Evolutionary conservation across 1,140 invertebrate species (phyloP).

Genomic region (Pissodes strobi): DNA sequence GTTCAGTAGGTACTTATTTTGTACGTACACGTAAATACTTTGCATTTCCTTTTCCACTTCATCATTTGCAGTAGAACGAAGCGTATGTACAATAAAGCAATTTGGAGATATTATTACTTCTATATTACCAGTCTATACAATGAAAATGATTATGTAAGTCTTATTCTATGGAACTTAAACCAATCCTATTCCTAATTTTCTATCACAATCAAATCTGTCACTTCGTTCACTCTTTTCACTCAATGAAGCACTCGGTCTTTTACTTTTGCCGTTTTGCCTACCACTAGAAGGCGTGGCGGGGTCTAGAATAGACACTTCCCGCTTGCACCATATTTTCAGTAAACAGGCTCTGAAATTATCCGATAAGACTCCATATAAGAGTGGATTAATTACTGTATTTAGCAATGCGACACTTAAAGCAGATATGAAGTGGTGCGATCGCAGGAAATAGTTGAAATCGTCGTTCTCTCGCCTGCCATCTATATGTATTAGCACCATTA

Average conservation of each 20-base stretch:
- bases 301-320: constrained; percentile 11
- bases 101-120: too few relatives aligned
- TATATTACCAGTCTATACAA: constrained; percentile 15
- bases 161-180: constrained; percentile 10
- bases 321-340: constrained; percentile 52
- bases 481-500: constrained; percentile 63
- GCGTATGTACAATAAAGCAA: too few relatives aligned
- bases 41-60: too few relatives aligned
- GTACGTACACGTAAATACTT: too few relatives aligned
- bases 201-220: constrained; percentile 5
- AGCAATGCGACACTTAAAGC: constrained; percentile 66
- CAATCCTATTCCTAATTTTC: constrained; percentile 17
- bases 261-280: constrained; percentile 27
- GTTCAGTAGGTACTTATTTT: too few relatives aligned
- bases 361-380: constrained; percentile 78
- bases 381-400: constrained; percentile 77
- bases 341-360: constrained; percentile 72
- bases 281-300: constrained; percentile 34
- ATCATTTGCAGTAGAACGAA: too few relatives aligned
- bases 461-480: constrained; percentile 60
- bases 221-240: constrained; percentile 38
- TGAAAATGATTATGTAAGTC: background rate
- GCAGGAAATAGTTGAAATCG: constrained; percentile 60
- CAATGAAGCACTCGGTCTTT: constrained; percentile 42
- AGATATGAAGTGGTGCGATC: constrained; percentile 62